Base-by-base conservation (phyloP, 2,797 vertebrate genomes). In the Champsocephalus esox region DNA sequence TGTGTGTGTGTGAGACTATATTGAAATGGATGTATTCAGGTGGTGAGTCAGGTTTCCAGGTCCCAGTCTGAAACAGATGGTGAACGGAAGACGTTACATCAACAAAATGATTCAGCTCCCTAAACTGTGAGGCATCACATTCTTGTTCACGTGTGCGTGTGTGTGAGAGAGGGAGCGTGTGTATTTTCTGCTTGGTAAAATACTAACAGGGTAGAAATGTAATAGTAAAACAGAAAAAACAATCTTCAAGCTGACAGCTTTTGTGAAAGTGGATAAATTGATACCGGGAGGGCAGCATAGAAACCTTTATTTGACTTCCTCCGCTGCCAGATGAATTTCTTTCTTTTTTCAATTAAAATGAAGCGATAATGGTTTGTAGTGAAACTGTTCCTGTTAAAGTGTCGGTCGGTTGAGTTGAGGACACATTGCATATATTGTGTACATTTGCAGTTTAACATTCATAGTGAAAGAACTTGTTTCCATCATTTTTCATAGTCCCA, bases 11-110 rank as follows among this genome's bases (percentile, higher is more conserved):
- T 13, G 52, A 2, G 34, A 3, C 24, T 12, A 28, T 32, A 60
- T 46, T 68, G 24, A 79, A 72, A 70, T 82, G 28, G 52, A 78
- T 80, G 63, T 73, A 74, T 74, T 83, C 76, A 83, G 76, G 54
- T 41, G 50, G 64, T 70, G 76, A 80, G 71, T 77, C 70, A 75
- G 66, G 56, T 67, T 59, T 73, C 73, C 50, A 48, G 67, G 68
- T 75, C 67, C 52, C 50, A 9, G 49, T 63, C 44, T 62, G 12
- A 73, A 75, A 55, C 76, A 87, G 76, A 79, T 74, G 72, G 73
- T 52, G n/a, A 64, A 8, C 17, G 50, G 74, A 66, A 58, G 61
- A 63, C 3, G 61, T 60, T 74, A 54, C 11, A 61, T 65, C 67
- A 73, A 75, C 61, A 80, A 60, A 85, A 44, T 70, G 45, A 32